These are phyloP conservation scores for Argyrosomus japonicus DNA, from an alignment of 2,113 vertebrate genomes.

Conservation along the genomic window DNA sequence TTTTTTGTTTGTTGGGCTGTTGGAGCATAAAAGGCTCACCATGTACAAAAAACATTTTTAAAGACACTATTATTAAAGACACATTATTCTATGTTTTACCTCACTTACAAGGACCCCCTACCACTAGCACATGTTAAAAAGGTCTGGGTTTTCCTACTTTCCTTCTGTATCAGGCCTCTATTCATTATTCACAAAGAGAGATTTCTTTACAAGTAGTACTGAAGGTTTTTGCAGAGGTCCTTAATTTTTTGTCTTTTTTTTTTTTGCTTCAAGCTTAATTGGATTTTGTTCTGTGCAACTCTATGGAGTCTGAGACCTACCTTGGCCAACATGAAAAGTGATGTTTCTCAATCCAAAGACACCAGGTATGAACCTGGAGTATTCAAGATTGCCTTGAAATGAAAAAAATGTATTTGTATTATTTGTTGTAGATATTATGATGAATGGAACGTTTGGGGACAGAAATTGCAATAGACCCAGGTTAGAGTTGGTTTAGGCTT, in stretches of 20 bases:
- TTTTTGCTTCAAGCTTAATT: conserved; percentile 65
- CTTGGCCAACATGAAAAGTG: conserved; percentile 74
- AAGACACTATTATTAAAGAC: no score
- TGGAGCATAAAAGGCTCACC: no score
- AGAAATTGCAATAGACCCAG: no score
- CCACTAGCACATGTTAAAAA: no score
- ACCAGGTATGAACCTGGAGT: conserved; percentile 58
- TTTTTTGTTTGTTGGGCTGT: no score
- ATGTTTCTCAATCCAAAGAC: conserved; percentile 73
- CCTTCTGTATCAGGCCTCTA: neutral
- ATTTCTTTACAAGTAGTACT: neutral
- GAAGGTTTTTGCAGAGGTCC: neutral
- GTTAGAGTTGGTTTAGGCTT: no score
- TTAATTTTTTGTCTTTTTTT: neutral
- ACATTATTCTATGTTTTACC: no score
- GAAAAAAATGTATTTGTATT: neutral
- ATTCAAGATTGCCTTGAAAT: neutral
- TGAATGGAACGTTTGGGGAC: neutral
- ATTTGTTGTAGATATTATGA: neutral
- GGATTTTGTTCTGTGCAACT: conserved; percentile 70
- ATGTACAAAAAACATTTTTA: no score
- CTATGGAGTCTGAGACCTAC: conserved; percentile 73
- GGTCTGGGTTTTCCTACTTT: no score
- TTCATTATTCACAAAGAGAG: neutral
- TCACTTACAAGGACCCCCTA: no score